These are phyloP conservation scores for Hedychridium roseum DNA, from an alignment of 2,888 invertebrate species.

Conservation along the genomic window DNA sequence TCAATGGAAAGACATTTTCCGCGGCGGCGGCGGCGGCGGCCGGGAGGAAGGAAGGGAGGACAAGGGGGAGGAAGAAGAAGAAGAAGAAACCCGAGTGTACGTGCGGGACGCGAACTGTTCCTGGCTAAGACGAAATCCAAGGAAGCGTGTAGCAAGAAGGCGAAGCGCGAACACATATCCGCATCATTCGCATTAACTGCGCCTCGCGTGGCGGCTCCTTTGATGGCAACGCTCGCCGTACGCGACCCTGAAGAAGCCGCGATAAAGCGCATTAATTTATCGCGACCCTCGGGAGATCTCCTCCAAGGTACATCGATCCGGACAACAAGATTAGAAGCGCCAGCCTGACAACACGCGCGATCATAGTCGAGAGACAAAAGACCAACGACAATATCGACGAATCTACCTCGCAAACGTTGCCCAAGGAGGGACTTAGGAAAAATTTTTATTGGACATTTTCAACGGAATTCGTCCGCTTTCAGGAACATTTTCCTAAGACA, in stretches of 20 bases:
- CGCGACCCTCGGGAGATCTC: conserved; percentile 40
- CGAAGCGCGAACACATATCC: conserved; percentile 25
- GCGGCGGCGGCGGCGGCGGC: conserved; percentile 17
- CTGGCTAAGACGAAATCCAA: conserved; percentile 27
- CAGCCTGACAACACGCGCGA: too few species aligned
- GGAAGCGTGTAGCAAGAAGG: conserved; percentile 32
- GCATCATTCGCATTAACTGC: conserved; percentile 38
- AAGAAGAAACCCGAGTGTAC: conserved; percentile 1
- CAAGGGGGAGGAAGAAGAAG: conserved; percentile 12
- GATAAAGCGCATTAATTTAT: conserved; percentile 57
- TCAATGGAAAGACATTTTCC: too few species aligned
- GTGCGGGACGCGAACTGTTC: conserved; percentile 15
- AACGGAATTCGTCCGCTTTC: too few species aligned
- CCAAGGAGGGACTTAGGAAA: too few species aligned
- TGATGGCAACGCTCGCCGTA: conserved; percentile 39
- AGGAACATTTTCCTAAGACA: too few species aligned
- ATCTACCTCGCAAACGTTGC: too few species aligned
- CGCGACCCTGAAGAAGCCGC: conserved; percentile 46
- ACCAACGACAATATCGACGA: too few species aligned
- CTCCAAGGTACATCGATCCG: conserved; percentile 46
- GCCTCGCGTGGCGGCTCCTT: conserved; percentile 41
- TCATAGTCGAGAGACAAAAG: too few species aligned
- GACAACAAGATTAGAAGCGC: conserved; percentile 43
- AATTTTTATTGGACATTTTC: too few species aligned
- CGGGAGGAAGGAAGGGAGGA: conserved; percentile 12